Evolutionary conservation across 2,797 vertebrate genomes (phyloP), one percentile per base, ranked within the genome.

Genomic region (Thunnus albacares): DNA sequence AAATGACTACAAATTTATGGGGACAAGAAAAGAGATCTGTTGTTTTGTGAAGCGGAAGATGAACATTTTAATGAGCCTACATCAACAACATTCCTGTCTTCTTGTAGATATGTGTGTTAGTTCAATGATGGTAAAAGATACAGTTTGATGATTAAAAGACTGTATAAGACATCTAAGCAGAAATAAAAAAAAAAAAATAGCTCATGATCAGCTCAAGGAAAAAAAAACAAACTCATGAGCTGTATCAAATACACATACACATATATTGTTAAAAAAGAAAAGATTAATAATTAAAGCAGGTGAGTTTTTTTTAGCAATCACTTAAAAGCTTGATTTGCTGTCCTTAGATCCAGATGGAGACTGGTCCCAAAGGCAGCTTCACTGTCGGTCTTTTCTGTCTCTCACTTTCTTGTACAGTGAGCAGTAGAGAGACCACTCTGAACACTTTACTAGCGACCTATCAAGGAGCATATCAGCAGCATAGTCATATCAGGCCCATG

Each of bases 11-110:
- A 55, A 55, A 55, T 74, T 24, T 49, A 57, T 47, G 43, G 33
- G 8, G 61, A 75, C 53, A 57, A 26, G 28, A 47, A 18, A 49
- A 10, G 45, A 66, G 35, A 49, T 35, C n/a, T 38, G 7, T 75
- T 66, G 17, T 59, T 52, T 22, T 51, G 43, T 51, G 20, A 1
- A 6, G 5, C 22, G 10, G 38, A 56, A 45, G 5, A 15, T n/a
- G 61, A 20, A 45, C 52, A 45, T 47, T 73, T 64, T 47, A 41
- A 61, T 62, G 33, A 63, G 24, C 35, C 13, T 11, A 11, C 24
- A 30, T 45, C 26, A 33, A 22, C 20, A 56, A 24, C 12, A 30
- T 14, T 28, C 10, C 22, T 26, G 17, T 11, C 11, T 10, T 53
- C 17, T 30, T 60, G 7, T 30, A 7, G n/a, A 6, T 63, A 33